Conservation (phyloP, 2,888 invertebrate genomes). For the Allygus modestus region DNA sequence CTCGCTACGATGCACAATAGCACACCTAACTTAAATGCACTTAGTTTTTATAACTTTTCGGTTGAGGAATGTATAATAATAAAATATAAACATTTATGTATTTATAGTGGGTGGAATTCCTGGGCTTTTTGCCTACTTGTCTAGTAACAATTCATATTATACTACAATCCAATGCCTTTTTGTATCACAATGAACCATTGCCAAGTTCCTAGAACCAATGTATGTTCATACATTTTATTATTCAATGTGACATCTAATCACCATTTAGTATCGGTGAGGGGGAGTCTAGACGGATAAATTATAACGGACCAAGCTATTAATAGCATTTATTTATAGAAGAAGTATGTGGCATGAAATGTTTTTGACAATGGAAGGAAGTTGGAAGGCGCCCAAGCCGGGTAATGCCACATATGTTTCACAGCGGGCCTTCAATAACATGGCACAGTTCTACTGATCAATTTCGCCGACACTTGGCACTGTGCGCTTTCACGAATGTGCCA, state of each 20-base stretch:
- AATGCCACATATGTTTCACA: constrained; percentile 37
- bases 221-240: too few relatives aligned
- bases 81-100: too few relatives aligned
- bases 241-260: background rate
- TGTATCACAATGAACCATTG: too few relatives aligned
- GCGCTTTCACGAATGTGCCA: background rate
- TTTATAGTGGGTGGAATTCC: too few relatives aligned
- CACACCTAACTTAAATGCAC: too few relatives aligned
- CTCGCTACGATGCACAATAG: too few relatives aligned
- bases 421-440: constrained; percentile 35
- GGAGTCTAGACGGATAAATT: constrained; percentile 44
- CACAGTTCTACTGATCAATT: constrained; percentile 36
- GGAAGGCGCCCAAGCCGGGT: constrained; percentile 22
- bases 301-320: background rate
- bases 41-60: too few relatives aligned
- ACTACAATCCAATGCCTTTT: too few relatives aligned
- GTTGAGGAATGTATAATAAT: too few relatives aligned
- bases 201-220: too few relatives aligned
- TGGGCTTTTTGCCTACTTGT: too few relatives aligned
- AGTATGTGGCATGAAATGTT: constrained; percentile 45
- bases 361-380: constrained; percentile 49
- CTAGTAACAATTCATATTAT: too few relatives aligned
- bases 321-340: constrained; percentile 55
- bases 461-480: constrained; percentile 40
- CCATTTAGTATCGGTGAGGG: background rate